phyloP scores from a whole-genome alignment of 2,797 vertebrate genomes.

The Rhyacichthys aspro region DNA sequence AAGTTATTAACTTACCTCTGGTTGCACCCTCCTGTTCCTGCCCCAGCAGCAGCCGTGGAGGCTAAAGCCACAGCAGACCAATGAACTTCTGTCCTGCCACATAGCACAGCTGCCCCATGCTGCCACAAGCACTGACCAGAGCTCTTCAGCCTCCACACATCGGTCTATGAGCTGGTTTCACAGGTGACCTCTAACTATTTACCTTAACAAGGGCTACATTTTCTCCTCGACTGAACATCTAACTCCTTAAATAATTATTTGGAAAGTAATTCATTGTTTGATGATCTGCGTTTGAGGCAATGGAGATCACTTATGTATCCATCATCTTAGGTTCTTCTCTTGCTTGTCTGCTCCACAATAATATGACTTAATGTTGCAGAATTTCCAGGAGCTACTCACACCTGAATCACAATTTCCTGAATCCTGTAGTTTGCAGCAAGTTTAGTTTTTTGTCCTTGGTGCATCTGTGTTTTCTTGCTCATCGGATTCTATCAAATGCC shows the following conservation, averaged over 20 bases:
- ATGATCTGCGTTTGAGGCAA: background rate
- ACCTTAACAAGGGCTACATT: conserved; percentile 17
- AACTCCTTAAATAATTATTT: conserved; percentile 16
- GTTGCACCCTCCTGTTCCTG: conserved; percentile 76
- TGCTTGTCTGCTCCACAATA: too few relatives aligned
- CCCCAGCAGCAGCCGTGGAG: conserved; percentile 77
- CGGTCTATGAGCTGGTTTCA: conserved; percentile 20
- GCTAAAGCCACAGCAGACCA: conserved; percentile 76
- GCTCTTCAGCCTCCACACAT: conserved; percentile 37
- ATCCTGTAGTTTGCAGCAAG: conserved; percentile 14
- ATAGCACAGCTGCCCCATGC: conserved; percentile 74
- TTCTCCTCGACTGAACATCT: background rate
- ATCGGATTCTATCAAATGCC: conserved; percentile 31
- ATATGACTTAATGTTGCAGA: conserved; percentile 12
- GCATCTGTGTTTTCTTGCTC: conserved; percentile 22
- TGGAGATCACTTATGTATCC: too few relatives aligned
- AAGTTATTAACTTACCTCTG: conserved; percentile 69
- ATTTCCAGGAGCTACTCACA: conserved; percentile 22
- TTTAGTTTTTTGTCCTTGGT: conserved; percentile 2
- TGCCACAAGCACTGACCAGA: conserved; percentile 47
- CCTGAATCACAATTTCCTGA: conserved; percentile 1
- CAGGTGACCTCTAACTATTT: conserved; percentile 15
- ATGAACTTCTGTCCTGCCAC: conserved; percentile 74
- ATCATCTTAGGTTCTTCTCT: too few relatives aligned
- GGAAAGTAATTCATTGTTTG: background rate